phyloP scores from a whole-genome alignment of 1,140 invertebrate species.

The Nephila pilipes region DNA sequence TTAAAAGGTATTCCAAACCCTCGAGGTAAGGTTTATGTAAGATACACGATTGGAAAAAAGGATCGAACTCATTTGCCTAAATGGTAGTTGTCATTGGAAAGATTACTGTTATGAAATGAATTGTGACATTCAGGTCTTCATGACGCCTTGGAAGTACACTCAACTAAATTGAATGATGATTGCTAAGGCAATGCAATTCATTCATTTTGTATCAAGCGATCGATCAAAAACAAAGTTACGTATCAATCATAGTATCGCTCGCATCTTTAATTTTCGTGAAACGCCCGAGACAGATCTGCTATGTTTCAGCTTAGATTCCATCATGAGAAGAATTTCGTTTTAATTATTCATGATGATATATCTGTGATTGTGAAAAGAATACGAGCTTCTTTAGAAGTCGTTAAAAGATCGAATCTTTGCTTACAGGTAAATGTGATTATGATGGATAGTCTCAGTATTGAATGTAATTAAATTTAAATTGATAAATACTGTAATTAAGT shows the following conservation, averaged over 20 bases:
- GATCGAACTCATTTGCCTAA: constrained; percentile 37
- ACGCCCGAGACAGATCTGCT: background rate
- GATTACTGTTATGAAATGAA: background rate
- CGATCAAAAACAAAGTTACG: background rate
- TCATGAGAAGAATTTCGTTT: too few relatives aligned
- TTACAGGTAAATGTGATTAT: too few relatives aligned
- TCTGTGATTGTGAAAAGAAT: too few relatives aligned
- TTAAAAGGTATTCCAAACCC: background rate
- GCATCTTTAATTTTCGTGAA: background rate
- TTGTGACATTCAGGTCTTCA: background rate
- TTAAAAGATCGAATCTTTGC: too few relatives aligned
- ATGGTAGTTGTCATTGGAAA: constrained; percentile 33
- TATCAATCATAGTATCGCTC: background rate
- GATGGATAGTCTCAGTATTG: too few relatives aligned
- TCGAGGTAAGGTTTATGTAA: background rate
- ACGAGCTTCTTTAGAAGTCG: too few relatives aligned
- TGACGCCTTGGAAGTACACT: background rate
- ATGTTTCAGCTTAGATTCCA: too few relatives aligned
- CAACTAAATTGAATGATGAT: constrained; percentile 9
- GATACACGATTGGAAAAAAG: background rate
- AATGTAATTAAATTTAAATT: too few relatives aligned
- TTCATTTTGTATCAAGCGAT: background rate
- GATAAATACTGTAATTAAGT: too few relatives aligned
- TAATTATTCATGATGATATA: too few relatives aligned
- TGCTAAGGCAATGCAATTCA: background rate